Percentiles rank a stretch among this genome's conserved stretches.
phyloP scores from a whole-genome alignment of 2,113 vertebrate species.

The Amblyopsis rosae region DNA sequence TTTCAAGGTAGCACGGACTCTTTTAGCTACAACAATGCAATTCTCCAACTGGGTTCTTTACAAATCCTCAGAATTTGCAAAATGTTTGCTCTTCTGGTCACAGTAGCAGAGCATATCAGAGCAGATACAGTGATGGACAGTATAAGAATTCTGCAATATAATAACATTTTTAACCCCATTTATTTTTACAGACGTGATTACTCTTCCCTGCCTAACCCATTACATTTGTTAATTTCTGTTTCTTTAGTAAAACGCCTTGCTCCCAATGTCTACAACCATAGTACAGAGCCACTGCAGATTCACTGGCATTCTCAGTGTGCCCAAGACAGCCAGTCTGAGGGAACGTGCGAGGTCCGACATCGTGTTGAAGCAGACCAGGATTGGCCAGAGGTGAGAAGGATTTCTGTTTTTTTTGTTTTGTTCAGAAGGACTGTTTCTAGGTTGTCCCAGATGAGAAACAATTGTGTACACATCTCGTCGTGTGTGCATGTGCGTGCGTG shows the following conservation, averaged over 20 bases:
- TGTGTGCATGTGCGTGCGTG: too few species aligned
- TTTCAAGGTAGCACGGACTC: too few species aligned
- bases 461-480: too few species aligned
- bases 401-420: background rate
- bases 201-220: background rate
- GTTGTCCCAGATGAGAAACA: background rate
- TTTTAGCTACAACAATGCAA: too few species aligned
- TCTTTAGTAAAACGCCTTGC: slow-evolving; percentile 55
- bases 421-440: slow-evolving; percentile 5
- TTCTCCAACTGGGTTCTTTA: too few species aligned
- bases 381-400: slow-evolving; percentile 64
- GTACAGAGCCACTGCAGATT: slow-evolving; percentile 39
- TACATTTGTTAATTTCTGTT: slow-evolving; percentile 3
- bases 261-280: slow-evolving; percentile 19
- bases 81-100: too few species aligned
- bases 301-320: slow-evolving; percentile 43
- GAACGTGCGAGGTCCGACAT: slow-evolving; percentile 52
- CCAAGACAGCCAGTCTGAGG: background rate
- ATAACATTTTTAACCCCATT: background rate
- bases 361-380: slow-evolving; percentile 9
- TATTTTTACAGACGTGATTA: background rate
- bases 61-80: too few species aligned
- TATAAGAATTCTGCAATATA: too few species aligned
- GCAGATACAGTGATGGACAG: too few species aligned
- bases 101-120: too few species aligned